Evolutionary conservation across 1,140 invertebrate species (phyloP), one percentile per base, ranked within the genome.

Genomic region (Drosophila pruinosa): DNA sequence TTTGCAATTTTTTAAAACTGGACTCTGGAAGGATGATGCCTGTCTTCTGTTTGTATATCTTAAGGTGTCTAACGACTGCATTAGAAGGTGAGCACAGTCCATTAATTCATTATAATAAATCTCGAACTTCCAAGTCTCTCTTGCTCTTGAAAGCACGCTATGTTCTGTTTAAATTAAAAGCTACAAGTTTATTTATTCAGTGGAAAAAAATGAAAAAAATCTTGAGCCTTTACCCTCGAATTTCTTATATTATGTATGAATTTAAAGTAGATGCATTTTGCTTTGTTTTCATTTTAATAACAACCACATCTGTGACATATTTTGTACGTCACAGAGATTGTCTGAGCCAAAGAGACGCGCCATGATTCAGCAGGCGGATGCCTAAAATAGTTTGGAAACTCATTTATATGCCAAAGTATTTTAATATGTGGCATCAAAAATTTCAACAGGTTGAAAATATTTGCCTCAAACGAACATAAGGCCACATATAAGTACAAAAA

Each of bases 361-460:
- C 77, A 57, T 85, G 81, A 85, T 74, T 85, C 81, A 85, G 81
- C 81, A 85, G 57, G 45, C 59, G 48, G 58, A 61, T 80, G 61
- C 81, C 68, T 17, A 68, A 85, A 85, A 85, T 85, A 85, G 65
- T 77, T 77, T 15, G 12, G 15, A 72, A 86, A 80, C 64, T 85
- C 80, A 85, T 86, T 83, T 74, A 56, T 59, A 57, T 61, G 64
- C 26, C 28, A 68, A 82, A 75, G 61, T 75, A 75, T 82, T 73
- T 78, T 78, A 61, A 75, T 78, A 68, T 39, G 34, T 39, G 71
- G 28, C 53, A 65, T 80, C 77, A 77, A 85, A 69, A 39, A 53
- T 57, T 79, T 67, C 52, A 56, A 85, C 80, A 83, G 79, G 72
- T 83, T 68, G 72, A 79, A 64, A 59, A 70, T 54, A 65, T 57